Conservation (phyloP, 1,140 invertebrate genomes). For the Pogonognathellus flavescens region DNA sequence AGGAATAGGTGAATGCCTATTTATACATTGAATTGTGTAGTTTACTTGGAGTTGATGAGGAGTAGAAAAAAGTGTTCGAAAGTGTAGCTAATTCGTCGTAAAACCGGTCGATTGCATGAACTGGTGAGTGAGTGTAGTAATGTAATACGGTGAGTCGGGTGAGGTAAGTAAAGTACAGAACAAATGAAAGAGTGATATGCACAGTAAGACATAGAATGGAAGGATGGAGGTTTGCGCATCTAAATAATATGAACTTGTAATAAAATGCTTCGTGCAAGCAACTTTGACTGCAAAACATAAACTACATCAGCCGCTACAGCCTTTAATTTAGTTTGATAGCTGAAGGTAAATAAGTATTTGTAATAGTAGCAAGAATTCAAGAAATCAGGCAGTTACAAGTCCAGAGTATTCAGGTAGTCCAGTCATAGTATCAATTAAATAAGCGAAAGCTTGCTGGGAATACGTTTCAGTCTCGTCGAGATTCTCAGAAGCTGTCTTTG, state of each 20-base stretch:
- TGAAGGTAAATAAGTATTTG: slow-evolving; percentile 11
- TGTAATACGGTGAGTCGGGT: too few species aligned
- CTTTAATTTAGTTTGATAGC: slow-evolving; percentile 39
- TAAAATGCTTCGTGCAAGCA: slow-evolving; percentile 26
- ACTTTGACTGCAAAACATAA: slow-evolving; percentile 10
- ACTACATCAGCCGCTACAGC: slow-evolving; percentile 10
- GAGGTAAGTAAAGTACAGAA: too few species aligned
- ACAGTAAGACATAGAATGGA: too few species aligned
- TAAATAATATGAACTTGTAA: not conserved
- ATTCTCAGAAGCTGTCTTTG: slow-evolving; percentile 22
- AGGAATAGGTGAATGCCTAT: not conserved
- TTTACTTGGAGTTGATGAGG: not conserved
- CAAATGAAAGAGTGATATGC: too few species aligned
- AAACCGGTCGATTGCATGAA: slow-evolving; percentile 34
- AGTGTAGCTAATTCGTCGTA: slow-evolving; percentile 45
- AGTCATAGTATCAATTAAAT: slow-evolving; percentile 36
- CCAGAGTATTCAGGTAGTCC: not conserved
- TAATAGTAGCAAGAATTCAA: slow-evolving; percentile 16
- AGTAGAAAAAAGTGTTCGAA: not conserved
- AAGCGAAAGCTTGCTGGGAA: not conserved
- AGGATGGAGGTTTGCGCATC: too few species aligned
- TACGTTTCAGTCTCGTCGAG: not conserved
- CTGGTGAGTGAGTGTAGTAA: not conserved
- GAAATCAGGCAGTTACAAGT: slow-evolving; percentile 1
- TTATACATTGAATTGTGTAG: not conserved